These are phyloP conservation scores for Condylostylus longicornis DNA, from an alignment of 1,140 invertebrate genomes.

Conservation along the genomic window DNA sequence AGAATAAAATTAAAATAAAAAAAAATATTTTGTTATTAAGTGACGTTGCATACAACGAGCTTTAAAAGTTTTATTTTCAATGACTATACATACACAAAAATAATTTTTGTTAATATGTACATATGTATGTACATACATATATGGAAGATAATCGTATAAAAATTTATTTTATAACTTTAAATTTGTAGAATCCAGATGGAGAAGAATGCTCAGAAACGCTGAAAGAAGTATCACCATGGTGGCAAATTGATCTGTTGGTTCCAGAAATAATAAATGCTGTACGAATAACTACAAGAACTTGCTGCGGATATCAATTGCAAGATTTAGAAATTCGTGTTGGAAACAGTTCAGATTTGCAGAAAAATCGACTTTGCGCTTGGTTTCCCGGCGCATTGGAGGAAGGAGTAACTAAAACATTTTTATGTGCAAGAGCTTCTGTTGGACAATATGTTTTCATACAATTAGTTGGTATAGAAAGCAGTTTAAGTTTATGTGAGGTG, in stretches of 20 bases:
- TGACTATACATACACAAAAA: no score
- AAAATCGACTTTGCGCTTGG: conserved; percentile 84
- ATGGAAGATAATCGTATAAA: no score
- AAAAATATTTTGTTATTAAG: no score
- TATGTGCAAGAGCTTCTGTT: conserved; percentile 64
- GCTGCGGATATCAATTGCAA: conserved; percentile 73
- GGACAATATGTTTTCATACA: conserved; percentile 81
- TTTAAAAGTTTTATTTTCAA: no score
- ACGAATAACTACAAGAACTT: conserved; percentile 69
- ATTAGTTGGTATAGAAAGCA: conserved; percentile 77
- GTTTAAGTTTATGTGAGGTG: conserved; percentile 77
- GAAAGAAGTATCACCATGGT: conserved; percentile 77
- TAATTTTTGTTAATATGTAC: no score
- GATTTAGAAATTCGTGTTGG: conserved; percentile 84
- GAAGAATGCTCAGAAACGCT: conserved; percentile 78
- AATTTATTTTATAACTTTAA: no score
- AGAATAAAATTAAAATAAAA: no score
- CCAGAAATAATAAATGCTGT: conserved; percentile 72
- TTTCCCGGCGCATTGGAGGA: conserved; percentile 84
- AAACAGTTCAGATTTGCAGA: conserved; percentile 74
- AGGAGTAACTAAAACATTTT: conserved; percentile 77
- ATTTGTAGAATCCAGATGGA: conserved; percentile 61
- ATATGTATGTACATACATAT: no score
- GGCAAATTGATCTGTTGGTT: conserved; percentile 72
- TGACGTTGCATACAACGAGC: no score